Base-by-base conservation (phyloP, 2,113 vertebrate species). In the Chinchilla lanigera region DNA sequence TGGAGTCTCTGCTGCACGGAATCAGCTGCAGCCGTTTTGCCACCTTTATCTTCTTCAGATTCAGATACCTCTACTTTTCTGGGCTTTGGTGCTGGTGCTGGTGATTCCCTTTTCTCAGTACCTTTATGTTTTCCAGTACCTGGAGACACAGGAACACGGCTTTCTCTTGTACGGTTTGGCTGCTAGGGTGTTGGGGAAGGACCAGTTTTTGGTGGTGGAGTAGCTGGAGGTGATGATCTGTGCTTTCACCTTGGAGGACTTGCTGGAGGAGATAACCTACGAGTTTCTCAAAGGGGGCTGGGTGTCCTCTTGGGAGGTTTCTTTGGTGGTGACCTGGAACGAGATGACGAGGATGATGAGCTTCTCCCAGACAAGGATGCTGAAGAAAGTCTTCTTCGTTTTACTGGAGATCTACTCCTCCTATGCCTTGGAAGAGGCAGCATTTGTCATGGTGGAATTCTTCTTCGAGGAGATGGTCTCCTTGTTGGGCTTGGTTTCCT, bases 1-100 rank as follows among this genome's bases (percentile, higher is more conserved):
- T 99, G 99, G 97, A 99, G 99, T 56, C 99, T 99, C 98, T 99
- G 99, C 97, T 99, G 99, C 98, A 99, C 99, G 92, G 99, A 99
- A 98, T 99, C 99, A 90, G 99, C 99, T 75, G 99, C 99, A 97
- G 99, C 99, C 98, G 98, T 99, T 98, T 99, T 99, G 86, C 99
- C 99, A 97, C 99, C 99, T 99, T 99, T 99, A 98, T 99, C 99
- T 98, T 99, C 99, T 98, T 99, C 99, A 0, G 99, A 99, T 63
- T 99, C 99, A 2, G 99, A 99, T 26, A 98, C 98, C 12, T 99
- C 99, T n/a, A 99, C 99, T 93, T 99, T 99, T 97, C 99, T 99
- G 61, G 98, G 98, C 97, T 99, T 99, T 33, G 98, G 98, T 44
- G 98, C 98, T 89, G 99, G 99, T 73, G 99, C 98, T 54, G 99